Percentiles rank a stretch among this genome's conserved stretches.
These are phyloP conservation scores for Linyphia triangularis DNA, from an alignment of 2,888 invertebrate genomes.

Conservation along the genomic window DNA sequence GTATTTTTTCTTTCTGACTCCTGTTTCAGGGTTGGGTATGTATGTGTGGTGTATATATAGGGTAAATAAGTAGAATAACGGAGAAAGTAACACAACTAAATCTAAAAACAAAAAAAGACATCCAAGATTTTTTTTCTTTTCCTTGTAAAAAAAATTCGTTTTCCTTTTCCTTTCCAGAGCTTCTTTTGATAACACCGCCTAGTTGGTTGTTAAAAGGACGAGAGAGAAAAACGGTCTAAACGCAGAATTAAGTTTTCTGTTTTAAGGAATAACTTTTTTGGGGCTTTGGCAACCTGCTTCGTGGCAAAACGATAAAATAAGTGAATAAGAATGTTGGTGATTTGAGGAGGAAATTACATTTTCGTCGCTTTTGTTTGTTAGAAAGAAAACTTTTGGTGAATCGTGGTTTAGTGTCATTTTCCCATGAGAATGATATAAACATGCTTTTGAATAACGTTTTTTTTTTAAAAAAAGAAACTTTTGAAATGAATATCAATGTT, in stretches of 20 bases:
- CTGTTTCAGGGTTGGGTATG: constrained; percentile 42
- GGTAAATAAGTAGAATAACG: constrained; percentile 63
- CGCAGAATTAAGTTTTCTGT: constrained; percentile 44
- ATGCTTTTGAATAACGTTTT: too few species aligned
- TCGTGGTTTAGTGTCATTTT: too few species aligned
- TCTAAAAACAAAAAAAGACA: neutral
- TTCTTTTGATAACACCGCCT: constrained; percentile 47
- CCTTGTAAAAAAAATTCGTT: neutral
- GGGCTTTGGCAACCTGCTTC: constrained; percentile 15
- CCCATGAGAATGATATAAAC: too few species aligned
- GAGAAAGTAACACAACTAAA: constrained; percentile 11
- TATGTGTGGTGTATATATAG: constrained; percentile 52
- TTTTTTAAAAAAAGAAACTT: too few species aligned
- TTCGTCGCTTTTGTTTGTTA: neutral
- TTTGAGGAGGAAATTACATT: constrained; percentile 1
- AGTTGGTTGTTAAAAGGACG: constrained; percentile 37
- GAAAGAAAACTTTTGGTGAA: too few species aligned
- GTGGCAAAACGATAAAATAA: constrained; percentile 20
- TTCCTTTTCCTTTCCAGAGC: neutral
- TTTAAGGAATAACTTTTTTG: neutral
- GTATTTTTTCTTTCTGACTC: neutral
- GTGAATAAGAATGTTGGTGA: constrained; percentile 31
- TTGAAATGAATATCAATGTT: too few species aligned
- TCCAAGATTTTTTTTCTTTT: neutral
- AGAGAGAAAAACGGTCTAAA: constrained; percentile 6